Evolutionary conservation across 2,113 vertebrate species (phyloP).

Genomic region (Orthonyx spaldingii): DNA sequence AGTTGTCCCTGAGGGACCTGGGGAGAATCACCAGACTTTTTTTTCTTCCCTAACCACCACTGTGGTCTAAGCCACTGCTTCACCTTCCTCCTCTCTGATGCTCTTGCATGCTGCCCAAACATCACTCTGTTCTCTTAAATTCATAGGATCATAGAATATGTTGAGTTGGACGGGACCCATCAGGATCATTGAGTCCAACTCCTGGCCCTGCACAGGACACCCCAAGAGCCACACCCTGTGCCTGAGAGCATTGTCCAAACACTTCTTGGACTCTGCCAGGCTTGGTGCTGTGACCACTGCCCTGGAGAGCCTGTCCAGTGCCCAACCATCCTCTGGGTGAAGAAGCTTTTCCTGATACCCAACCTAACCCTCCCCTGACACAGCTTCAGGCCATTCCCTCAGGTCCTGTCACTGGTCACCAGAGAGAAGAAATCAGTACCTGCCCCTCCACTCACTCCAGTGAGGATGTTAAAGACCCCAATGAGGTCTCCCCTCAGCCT

Average conservation of each 20-base stretch:
- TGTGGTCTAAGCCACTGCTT: background rate
- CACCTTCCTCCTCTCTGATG: background rate
- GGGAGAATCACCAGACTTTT: background rate
- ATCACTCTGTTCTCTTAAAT: background rate
- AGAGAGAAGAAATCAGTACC: background rate
- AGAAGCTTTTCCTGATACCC: background rate
- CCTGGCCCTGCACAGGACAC: background rate
- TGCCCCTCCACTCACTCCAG: background rate
- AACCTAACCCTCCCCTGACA: fast-evolving
- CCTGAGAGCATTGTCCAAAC: fast-evolving
- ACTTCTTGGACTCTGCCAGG: background rate
- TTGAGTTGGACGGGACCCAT: background rate
- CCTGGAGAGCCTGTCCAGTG: background rate
- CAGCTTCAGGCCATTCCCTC: background rate
- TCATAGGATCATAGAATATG: background rate
- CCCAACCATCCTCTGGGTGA: background rate
- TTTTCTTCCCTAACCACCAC: background rate
- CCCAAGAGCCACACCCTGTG: background rate
- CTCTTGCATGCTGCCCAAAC: background rate
- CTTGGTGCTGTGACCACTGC: background rate
- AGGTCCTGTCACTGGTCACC: background rate
- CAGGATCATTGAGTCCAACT: fast-evolving
- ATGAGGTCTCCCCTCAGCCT: background rate
- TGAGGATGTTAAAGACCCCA: background rate
- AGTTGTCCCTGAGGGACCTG: fast-evolving